Conservation (phyloP, 2,113 vertebrate genomes). For the Ceyx margarethae region DNA sequence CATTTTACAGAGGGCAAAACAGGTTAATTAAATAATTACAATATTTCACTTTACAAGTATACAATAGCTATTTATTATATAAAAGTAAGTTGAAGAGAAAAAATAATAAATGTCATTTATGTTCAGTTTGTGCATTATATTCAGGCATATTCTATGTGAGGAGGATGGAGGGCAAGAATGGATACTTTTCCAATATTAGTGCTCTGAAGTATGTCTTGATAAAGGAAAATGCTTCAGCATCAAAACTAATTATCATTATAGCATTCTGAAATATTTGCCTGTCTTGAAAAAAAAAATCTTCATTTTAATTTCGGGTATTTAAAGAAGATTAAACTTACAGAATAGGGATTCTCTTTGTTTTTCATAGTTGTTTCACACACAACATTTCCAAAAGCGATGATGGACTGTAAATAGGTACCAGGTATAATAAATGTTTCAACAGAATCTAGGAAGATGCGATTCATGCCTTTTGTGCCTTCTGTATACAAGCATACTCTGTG, state of each 20-base stretch:
- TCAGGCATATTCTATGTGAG: not conserved
- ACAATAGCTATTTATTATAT: slow-evolving; percentile 19
- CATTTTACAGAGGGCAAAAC: slow-evolving; percentile 32
- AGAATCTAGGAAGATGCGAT: not conserved
- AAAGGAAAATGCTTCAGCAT: not conserved
- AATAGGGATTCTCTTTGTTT: not conserved
- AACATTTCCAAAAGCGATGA: not conserved
- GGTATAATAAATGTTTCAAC: not conserved
- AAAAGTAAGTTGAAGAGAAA: not conserved
- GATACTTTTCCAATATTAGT: not conserved
- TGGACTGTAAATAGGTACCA: not conserved
- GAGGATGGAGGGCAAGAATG: not conserved
- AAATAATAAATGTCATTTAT: not conserved
- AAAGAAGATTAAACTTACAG: fast-evolving
- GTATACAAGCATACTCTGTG: not conserved
- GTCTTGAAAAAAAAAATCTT: not conserved
- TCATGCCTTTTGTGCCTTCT: not conserved
- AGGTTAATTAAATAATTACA: slow-evolving; percentile 62
- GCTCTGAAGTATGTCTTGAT: not conserved
- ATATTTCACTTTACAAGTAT: slow-evolving; percentile 37
- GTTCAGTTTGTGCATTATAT: not conserved
- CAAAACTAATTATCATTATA: not conserved
- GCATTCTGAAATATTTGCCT: not conserved
- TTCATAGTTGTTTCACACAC: not conserved
- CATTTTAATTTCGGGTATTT: not conserved